Evolutionary conservation across 2,797 vertebrate species (phyloP).

Genomic region (Sphenodon punctatus): DNA sequence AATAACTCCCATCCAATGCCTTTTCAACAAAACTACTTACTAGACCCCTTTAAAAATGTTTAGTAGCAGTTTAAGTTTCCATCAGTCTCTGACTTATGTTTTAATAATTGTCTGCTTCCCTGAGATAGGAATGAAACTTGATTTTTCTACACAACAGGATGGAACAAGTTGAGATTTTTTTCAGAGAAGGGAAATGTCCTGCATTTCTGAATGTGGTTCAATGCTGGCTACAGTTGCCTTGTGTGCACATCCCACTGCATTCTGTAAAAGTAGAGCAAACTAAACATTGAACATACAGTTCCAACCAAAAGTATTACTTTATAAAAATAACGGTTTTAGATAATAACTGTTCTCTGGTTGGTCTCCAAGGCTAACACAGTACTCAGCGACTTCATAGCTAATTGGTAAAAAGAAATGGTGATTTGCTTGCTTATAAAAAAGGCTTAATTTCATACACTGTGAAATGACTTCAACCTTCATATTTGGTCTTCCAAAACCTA

Average conservation of each 20-base stretch:
- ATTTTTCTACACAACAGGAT: neutral
- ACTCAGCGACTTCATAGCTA: neutral
- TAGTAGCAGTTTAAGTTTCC: neutral
- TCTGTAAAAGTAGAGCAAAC: neutral
- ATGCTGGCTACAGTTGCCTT: neutral
- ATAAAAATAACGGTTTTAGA: neutral
- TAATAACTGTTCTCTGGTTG: neutral
- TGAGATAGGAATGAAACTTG: neutral
- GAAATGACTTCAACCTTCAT: neutral
- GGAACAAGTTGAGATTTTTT: neutral
- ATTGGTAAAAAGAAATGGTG: neutral
- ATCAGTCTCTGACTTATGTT: neutral
- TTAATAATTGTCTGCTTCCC: neutral
- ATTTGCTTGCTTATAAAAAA: neutral
- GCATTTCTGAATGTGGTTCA: neutral
- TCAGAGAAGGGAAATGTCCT: neutral
- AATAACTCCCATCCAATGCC: neutral
- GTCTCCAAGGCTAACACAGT: neutral
- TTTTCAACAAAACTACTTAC: constrained; percentile 1
- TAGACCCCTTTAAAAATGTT: constrained; percentile 1
- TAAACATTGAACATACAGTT: neutral
- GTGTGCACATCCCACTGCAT: neutral
- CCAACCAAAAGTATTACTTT: neutral
- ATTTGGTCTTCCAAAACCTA: neutral
- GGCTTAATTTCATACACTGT: neutral